These are phyloP conservation scores for Ranitomeya variabilis DNA, from an alignment of 2,113 vertebrate species.

Conservation along the genomic window DNA sequence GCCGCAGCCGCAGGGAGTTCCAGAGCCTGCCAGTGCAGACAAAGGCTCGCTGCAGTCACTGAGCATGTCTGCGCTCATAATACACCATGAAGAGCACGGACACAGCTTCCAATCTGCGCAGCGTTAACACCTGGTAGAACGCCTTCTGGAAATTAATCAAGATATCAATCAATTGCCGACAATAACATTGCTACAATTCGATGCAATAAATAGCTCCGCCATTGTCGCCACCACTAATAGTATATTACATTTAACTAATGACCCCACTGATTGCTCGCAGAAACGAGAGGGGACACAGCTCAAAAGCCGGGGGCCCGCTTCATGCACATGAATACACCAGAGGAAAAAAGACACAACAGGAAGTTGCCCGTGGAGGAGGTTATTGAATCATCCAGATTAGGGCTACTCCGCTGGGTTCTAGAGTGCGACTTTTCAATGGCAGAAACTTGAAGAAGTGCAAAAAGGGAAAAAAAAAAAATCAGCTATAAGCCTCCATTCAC, in stretches of 20 bases:
- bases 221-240: background rate
- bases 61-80: slow-evolving; percentile 82
- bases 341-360: background rate
- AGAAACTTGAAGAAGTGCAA: background rate
- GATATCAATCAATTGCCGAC: slow-evolving; percentile 84
- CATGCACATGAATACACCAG: background rate
- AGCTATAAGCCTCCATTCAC: background rate
- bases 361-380: background rate
- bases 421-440: background rate
- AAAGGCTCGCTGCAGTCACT: slow-evolving; percentile 83
- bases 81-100: slow-evolving; percentile 78
- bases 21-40: slow-evolving; percentile 91
- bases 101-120: slow-evolving; percentile 77
- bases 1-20: slow-evolving; percentile 85
- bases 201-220: background rate
- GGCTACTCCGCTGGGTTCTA: background rate
- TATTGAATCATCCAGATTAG: background rate
- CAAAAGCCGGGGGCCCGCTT: background rate
- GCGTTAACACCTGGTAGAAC: slow-evolving; percentile 79
- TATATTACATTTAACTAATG: slow-evolving; percentile 37
- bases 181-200: background rate
- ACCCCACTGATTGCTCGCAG: background rate
- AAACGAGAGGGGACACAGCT: background rate
- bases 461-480: background rate
- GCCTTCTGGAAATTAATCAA: slow-evolving; percentile 82